Percentiles rank a stretch among this genome's conserved stretches.
phyloP scores from a whole-genome alignment of 2,797 vertebrate species.

The Mus spretus region DNA sequence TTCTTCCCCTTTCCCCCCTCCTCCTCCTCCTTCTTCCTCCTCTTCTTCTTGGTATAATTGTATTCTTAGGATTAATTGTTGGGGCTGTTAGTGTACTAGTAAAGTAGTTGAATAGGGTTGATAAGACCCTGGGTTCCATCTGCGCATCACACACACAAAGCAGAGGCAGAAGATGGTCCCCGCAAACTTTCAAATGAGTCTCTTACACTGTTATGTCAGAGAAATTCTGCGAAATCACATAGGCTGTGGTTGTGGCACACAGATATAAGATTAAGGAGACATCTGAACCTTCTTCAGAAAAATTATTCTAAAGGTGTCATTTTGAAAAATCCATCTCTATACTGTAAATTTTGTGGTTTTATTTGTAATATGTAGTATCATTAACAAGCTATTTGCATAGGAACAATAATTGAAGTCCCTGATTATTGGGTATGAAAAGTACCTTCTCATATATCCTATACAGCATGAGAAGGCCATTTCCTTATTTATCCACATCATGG shows the following conservation, averaged over 20 bases:
- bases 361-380: slow-evolving; percentile 15
- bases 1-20: too few species aligned
- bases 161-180: neutral
- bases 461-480: neutral
- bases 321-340: slow-evolving; percentile 24
- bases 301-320: slow-evolving; percentile 23
- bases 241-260: neutral
- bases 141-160: neutral
- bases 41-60: slow-evolving; percentile 17
- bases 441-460: neutral
- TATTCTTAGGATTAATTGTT: neutral
- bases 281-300: neutral
- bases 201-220: neutral
- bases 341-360: slow-evolving; percentile 38
- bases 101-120: neutral
- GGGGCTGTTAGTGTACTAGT: neutral
- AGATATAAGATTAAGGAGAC: neutral
- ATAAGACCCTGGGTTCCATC: neutral
- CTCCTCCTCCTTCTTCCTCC: too few species aligned
- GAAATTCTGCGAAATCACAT: slow-evolving; percentile 7
- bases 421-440: neutral
- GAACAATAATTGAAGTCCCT: neutral
- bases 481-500: neutral
- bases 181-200: neutral
- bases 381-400: slow-evolving; percentile 7